These are phyloP conservation scores for Gastrophryne carolinensis DNA, from an alignment of 2,797 vertebrate species.

Conservation along the genomic window DNA sequence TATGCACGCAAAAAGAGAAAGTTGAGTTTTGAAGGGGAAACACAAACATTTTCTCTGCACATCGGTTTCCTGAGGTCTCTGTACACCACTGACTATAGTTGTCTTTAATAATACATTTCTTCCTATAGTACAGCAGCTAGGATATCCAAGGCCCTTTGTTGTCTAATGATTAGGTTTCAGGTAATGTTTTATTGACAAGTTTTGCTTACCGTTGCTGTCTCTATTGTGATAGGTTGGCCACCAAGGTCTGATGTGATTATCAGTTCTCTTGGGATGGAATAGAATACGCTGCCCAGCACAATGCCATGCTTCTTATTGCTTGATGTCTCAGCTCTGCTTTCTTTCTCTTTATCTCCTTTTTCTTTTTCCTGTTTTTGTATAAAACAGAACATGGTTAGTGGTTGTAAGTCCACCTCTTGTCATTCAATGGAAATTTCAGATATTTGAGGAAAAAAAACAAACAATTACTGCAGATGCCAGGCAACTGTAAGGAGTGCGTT, in stretches of 20 bases:
- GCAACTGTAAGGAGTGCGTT: too few species aligned
- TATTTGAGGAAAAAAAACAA: too few species aligned
- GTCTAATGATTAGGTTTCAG: slow-evolving; percentile 59
- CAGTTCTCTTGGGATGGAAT: slow-evolving; percentile 61
- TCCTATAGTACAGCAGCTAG: slow-evolving; percentile 16
- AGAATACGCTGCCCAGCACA: slow-evolving; percentile 50
- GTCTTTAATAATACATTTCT: slow-evolving; percentile 17
- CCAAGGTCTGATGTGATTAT: slow-evolving; percentile 58
- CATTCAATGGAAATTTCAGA: too few species aligned
- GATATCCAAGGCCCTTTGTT: slow-evolving; percentile 52
- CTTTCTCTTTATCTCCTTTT: slow-evolving; percentile 55
- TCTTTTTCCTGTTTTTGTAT: slow-evolving; percentile 55
- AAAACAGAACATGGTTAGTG: slow-evolving; percentile 30
- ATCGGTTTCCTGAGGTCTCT: too few species aligned
- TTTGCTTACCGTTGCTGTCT: slow-evolving; percentile 73
- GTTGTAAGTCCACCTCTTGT: too few species aligned
- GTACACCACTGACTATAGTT: too few species aligned
- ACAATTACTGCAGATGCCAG: too few species aligned
- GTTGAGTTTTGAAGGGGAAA: too few species aligned
- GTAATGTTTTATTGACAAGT: slow-evolving; percentile 63
- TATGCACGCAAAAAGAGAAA: too few species aligned
- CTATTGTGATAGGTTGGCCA: slow-evolving; percentile 67
- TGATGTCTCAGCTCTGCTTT: slow-evolving; percentile 43
- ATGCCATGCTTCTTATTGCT: slow-evolving; percentile 46
- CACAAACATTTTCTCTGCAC: too few species aligned